Conservation (phyloP, 2,797 vertebrate species). For the Sebastes iracundus region DNA sequence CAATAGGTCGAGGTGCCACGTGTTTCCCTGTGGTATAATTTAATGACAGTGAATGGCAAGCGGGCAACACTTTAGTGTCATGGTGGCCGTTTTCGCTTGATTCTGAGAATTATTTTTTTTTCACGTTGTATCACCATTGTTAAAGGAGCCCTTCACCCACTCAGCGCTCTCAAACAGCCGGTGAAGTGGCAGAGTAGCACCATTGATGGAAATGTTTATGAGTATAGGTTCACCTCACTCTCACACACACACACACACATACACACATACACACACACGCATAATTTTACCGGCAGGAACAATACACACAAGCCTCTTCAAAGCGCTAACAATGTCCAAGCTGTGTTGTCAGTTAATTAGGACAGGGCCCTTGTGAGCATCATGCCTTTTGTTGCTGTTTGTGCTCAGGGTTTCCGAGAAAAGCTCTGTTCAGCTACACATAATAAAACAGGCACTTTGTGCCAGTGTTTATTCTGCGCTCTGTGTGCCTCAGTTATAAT, state of each 20-base stretch:
- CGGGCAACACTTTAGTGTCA: background rate
- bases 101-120: background rate
- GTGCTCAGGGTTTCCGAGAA: conserved; percentile 23
- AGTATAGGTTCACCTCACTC: conserved; percentile 4
- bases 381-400: conserved; percentile 35
- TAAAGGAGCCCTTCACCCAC: conserved; percentile 37
- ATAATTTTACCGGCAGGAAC: conserved; percentile 2
- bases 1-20: conserved; percentile 14
- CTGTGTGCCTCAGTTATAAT: background rate
- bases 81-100: background rate
- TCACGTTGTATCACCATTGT: conserved; percentile 6
- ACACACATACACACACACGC: background rate
- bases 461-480: background rate
- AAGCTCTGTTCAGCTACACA: background rate
- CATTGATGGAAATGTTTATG: conserved; percentile 50
- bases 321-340: conserved; percentile 1
- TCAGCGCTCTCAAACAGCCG: background rate
- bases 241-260: background rate
- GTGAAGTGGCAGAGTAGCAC: conserved; percentile 32
- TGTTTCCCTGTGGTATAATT: conserved; percentile 26
- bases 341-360: conserved; percentile 34
- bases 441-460: background rate
- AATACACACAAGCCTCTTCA: conserved; percentile 25
- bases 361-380: conserved; percentile 7
- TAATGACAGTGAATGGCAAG: background rate